phyloP scores from a whole-genome alignment of 2,797 vertebrate species.

The Microctenopoma lineatum region DNA sequence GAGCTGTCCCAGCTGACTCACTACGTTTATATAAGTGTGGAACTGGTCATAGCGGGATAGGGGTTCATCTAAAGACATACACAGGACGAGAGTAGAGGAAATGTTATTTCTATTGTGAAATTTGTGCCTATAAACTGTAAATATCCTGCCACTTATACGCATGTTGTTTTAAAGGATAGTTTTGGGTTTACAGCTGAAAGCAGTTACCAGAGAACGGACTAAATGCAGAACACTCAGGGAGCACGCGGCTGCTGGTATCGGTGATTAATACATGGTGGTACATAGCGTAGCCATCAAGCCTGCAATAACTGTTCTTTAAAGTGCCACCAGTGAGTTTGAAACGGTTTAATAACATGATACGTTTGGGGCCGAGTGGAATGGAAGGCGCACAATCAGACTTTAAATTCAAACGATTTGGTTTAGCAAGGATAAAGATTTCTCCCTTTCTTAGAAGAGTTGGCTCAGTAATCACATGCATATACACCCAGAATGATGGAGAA shows the following conservation, averaged over 20 bases:
- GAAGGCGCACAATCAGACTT: background rate
- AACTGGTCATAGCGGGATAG: too few species aligned
- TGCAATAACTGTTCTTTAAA: background rate
- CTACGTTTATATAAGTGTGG: too few species aligned
- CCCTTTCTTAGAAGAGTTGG: slow-evolving; percentile 1
- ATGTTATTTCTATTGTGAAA: too few species aligned
- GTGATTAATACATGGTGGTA: background rate
- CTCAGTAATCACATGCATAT: slow-evolving; percentile 19
- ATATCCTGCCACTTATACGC: too few species aligned
- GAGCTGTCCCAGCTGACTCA: too few species aligned
- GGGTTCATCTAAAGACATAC: too few species aligned
- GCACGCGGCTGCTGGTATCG: background rate
- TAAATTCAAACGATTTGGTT: slow-evolving; percentile 21
- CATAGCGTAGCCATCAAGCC: background rate
- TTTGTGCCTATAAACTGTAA: too few species aligned
- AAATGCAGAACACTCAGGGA: background rate
- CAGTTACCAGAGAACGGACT: background rate
- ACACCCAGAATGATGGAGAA: slow-evolving; percentile 30
- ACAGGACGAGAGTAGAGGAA: too few species aligned
- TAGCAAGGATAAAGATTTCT: slow-evolving; percentile 32
- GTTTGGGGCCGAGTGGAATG: background rate
- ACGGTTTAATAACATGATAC: background rate
- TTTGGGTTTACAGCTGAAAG: slow-evolving; percentile 13
- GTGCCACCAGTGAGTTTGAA: background rate
- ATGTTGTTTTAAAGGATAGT: slow-evolving; percentile 1